Evolutionary conservation across 2,888 invertebrate genomes (phyloP).

Genomic region (Watsonalla cultraria): DNA sequence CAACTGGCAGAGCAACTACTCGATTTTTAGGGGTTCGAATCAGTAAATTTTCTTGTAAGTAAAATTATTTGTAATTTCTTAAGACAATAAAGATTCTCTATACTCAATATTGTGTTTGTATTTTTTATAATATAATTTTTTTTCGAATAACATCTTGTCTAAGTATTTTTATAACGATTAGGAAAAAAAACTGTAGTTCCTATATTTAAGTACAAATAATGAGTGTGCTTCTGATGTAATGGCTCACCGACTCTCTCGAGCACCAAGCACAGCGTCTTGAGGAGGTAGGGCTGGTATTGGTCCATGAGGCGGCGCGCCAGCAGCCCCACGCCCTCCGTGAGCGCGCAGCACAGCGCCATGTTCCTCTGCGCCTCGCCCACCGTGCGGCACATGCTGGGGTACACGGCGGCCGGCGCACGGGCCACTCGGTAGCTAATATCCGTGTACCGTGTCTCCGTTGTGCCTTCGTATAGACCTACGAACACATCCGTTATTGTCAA

Average conservation of each 20-base stretch:
- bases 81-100: too few relatives aligned
- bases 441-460: slow-evolving; percentile 59
- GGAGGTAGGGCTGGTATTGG: slow-evolving; percentile 79
- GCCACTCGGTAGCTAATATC: slow-evolving; percentile 48
- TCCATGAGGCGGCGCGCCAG: slow-evolving; percentile 76
- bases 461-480: slow-evolving; percentile 63
- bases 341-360: slow-evolving; percentile 81
- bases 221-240: too few relatives aligned
- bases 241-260: slow-evolving; percentile 83
- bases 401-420: slow-evolving; percentile 11
- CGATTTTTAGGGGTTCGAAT: too few relatives aligned
- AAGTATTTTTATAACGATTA: too few relatives aligned
- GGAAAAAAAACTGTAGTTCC: too few relatives aligned
- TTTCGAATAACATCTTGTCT: too few relatives aligned
- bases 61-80: too few relatives aligned
- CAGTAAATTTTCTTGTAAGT: too few relatives aligned
- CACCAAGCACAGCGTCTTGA: slow-evolving; percentile 82
- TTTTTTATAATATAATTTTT: too few relatives aligned
- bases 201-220: too few relatives aligned
- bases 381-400: slow-evolving; percentile 32
- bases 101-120: too few relatives aligned
- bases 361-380: slow-evolving; percentile 78
- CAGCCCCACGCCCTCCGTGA: slow-evolving; percentile 84
- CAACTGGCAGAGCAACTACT: too few relatives aligned
- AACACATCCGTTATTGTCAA: neutral